Evolutionary conservation across 2,113 vertebrate genomes (phyloP).

Genomic region (Patagioenas fasciata): DNA sequence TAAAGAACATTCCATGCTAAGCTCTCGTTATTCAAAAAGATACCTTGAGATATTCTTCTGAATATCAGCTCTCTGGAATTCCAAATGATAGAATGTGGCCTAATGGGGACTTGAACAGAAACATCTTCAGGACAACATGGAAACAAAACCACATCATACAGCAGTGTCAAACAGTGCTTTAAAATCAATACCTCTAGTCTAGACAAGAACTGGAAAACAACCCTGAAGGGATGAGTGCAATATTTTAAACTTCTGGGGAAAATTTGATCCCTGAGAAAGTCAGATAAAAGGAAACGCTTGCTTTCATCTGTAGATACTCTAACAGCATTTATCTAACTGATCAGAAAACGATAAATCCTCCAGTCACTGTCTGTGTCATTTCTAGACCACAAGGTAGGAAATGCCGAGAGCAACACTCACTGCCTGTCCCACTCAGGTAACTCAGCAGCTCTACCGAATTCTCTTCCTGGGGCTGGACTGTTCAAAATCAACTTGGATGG

Average conservation of each 20-base stretch:
- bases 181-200: background rate
- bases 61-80: background rate
- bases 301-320: constrained; percentile 2
- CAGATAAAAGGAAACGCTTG: background rate
- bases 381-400: background rate
- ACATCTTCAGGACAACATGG: background rate
- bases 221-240: background rate
- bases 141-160: background rate
- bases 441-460: background rate
- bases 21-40: background rate
- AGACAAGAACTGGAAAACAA: background rate
- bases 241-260: background rate
- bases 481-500: background rate
- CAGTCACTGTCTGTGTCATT: background rate
- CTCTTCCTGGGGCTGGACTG: background rate
- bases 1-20: background rate
- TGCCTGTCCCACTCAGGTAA: background rate
- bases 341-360: background rate
- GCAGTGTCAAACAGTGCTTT: background rate
- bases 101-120: background rate
- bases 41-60: background rate
- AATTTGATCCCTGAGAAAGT: background rate
- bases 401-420: background rate
- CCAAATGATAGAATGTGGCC: background rate
- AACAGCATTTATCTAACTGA: background rate